Percentiles rank a stretch among this genome's conserved stretches.
phyloP scores from a whole-genome alignment of 2,797 vertebrate species.

The Enoplosus armatus region DNA sequence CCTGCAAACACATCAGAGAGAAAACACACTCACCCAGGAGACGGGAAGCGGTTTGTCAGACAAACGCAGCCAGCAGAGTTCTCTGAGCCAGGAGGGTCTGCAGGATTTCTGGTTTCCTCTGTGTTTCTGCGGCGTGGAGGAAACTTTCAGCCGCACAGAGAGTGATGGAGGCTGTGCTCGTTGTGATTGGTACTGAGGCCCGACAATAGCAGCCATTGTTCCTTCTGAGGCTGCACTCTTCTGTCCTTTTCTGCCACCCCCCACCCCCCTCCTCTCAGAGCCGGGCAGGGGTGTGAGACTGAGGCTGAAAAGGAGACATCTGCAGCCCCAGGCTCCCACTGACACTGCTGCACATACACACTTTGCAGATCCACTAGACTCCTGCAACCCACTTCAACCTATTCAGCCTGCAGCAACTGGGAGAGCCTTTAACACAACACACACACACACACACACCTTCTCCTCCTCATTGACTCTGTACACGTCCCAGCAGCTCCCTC shows the following conservation, averaged over 20 bases:
- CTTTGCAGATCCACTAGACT: conserved; percentile 24
- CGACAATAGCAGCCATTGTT: conserved; percentile 80
- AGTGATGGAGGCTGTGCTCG: conserved; percentile 55
- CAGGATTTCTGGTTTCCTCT: conserved; percentile 42
- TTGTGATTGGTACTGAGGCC: conserved; percentile 55
- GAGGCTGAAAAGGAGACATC: conserved; percentile 66
- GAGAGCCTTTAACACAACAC: conserved; percentile 5
- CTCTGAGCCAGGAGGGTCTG: conserved; percentile 16
- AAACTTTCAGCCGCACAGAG: conserved; percentile 34
- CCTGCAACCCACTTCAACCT: conserved; percentile 28
- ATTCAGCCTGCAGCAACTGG: conserved; percentile 29
- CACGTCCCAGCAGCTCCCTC: neutral
- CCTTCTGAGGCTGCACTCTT: conserved; percentile 32
- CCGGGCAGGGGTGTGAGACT: conserved; percentile 43
- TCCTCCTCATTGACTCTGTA: neutral
- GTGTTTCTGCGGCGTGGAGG: conserved; percentile 12
- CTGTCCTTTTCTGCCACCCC: conserved; percentile 31
- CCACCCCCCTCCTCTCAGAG: conserved; percentile 6
- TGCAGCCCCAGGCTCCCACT: conserved; percentile 65
- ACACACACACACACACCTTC: neutral
- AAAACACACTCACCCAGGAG: conserved; percentile 62
- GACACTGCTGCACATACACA: conserved; percentile 38
- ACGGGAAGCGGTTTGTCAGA: conserved; percentile 36
- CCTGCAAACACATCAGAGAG: conserved; percentile 31
- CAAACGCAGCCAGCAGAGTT: conserved; percentile 10